Percentiles rank a stretch among this genome's conserved stretches.
phyloP scores from a whole-genome alignment of 2,888 invertebrate genomes.

The Epinotia bilunana region DNA sequence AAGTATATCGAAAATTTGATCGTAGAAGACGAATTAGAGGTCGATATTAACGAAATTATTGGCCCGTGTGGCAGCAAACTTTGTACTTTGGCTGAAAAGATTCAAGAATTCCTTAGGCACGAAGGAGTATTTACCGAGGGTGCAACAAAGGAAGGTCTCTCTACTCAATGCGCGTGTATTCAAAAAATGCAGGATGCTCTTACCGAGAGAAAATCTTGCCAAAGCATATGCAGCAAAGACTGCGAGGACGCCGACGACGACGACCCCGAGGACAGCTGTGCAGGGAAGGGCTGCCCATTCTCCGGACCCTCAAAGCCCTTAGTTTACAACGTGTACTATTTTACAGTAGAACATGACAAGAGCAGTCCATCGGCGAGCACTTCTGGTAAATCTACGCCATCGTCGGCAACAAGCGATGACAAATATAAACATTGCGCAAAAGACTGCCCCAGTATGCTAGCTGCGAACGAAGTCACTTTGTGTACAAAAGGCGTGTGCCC shows the following conservation, averaged over 20 bases:
- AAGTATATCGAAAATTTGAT: constrained; percentile 74
- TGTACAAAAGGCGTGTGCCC: constrained; percentile 69
- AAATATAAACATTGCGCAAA: constrained; percentile 63
- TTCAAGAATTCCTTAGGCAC: constrained; percentile 71
- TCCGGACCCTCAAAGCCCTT: constrained; percentile 49
- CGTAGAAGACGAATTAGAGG: constrained; percentile 70
- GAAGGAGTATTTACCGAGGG: constrained; percentile 67
- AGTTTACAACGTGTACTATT: constrained; percentile 73
- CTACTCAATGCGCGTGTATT: constrained; percentile 77
- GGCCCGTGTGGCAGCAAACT: constrained; percentile 78
- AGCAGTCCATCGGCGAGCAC: background rate
- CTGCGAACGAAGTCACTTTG: constrained; percentile 53
- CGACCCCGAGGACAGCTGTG: constrained; percentile 55
- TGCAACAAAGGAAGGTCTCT: constrained; percentile 62
- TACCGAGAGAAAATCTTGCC: constrained; percentile 59
- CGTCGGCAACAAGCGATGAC: constrained; percentile 46
- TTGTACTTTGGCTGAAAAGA: constrained; percentile 72
- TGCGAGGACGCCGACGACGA: constrained; percentile 62
- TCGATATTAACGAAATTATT: constrained; percentile 67
- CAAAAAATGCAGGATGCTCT: constrained; percentile 69
- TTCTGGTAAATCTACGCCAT: constrained; percentile 49
- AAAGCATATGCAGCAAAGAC: constrained; percentile 63
- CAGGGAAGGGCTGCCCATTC: constrained; percentile 65
- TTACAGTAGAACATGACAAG: constrained; percentile 70
- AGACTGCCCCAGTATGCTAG: constrained; percentile 64